A percentile compares a stretch with the other conserved stretches of the same genome.
Evolutionary conservation across 2,113 vertebrate genomes (phyloP).

Genomic region (Notothenia coriiceps): DNA sequence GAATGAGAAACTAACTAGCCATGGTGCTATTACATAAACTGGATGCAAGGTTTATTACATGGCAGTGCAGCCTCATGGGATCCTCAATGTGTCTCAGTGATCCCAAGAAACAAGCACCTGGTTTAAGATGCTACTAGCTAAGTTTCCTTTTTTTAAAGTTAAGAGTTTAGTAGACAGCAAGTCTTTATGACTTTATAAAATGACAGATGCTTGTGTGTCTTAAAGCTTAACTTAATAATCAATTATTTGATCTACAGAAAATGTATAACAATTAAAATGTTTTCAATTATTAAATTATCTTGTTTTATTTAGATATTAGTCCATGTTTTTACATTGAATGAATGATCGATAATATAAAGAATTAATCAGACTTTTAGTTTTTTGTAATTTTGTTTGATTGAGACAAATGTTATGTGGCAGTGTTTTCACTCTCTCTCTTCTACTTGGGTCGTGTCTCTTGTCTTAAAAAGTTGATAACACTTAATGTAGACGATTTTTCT

Average conservation of each 20-base stretch:
- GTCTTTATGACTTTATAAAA: neutral
- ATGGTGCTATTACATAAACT: constrained; percentile 52
- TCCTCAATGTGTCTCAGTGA: neutral
- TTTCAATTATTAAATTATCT: no score
- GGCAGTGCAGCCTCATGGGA: neutral
- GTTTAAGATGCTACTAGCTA: neutral
- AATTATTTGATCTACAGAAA: neutral
- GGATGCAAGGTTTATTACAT: constrained; percentile 36
- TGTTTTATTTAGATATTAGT: no score
- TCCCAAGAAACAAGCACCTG: neutral
- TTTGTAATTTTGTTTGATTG: no score
- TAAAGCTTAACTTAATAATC: neutral
- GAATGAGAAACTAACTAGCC: neutral
- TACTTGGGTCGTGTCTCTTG: no score
- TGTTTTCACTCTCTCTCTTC: no score
- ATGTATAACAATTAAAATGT: no score
- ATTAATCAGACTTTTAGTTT: no score
- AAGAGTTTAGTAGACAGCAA: neutral
- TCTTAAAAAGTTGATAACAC: no score
- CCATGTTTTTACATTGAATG: no score
- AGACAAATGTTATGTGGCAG: no score
- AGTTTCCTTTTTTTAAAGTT: neutral
- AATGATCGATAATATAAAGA: no score
- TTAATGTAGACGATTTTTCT: neutral
- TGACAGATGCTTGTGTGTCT: neutral